phyloP scores from a whole-genome alignment of 2,113 vertebrate species.

The Zapus hudsonius region DNA sequence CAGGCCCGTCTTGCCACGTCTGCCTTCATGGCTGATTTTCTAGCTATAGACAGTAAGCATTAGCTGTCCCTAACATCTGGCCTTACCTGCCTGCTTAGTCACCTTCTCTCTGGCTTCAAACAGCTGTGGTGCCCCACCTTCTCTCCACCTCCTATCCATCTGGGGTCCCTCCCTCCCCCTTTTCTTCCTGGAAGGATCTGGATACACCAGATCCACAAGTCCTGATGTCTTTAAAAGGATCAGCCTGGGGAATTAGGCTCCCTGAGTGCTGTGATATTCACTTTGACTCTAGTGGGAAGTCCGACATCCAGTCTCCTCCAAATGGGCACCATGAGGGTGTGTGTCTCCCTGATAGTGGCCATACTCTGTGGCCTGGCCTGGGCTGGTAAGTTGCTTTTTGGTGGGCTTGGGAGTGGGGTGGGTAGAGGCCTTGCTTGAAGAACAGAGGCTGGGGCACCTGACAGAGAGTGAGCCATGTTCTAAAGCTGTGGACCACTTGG shows the following conservation, averaged over 20 bases:
- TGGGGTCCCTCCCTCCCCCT: constrained; percentile 39
- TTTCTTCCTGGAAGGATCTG: constrained; percentile 58
- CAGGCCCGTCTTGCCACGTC: not conserved
- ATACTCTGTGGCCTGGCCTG: constrained; percentile 69
- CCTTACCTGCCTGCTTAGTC: constrained; percentile 54
- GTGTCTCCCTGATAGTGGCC: constrained; percentile 46
- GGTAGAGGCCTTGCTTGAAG: not conserved
- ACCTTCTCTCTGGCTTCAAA: constrained; percentile 59
- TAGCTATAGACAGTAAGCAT: not conserved
- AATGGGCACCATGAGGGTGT: constrained; percentile 56
- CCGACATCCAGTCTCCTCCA: not conserved
- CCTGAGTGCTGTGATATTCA: constrained; percentile 11
- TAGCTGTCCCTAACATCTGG: constrained; percentile 70
- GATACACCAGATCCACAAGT: constrained; percentile 73
- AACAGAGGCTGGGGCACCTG: not conserved
- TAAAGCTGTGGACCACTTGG: not conserved
- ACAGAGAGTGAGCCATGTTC: not conserved
- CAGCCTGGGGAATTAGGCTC: not conserved
- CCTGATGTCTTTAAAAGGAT: constrained; percentile 71
- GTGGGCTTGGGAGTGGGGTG: not conserved
- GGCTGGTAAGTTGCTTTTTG: constrained; percentile 70
- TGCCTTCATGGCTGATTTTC: constrained; percentile 58
- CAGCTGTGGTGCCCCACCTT: constrained; percentile 50
- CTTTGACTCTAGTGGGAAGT: constrained; percentile 26
- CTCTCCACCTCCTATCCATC: not conserved